Conservation (phyloP, 1,140 invertebrate genomes). For the Penaeus indicus region DNA sequence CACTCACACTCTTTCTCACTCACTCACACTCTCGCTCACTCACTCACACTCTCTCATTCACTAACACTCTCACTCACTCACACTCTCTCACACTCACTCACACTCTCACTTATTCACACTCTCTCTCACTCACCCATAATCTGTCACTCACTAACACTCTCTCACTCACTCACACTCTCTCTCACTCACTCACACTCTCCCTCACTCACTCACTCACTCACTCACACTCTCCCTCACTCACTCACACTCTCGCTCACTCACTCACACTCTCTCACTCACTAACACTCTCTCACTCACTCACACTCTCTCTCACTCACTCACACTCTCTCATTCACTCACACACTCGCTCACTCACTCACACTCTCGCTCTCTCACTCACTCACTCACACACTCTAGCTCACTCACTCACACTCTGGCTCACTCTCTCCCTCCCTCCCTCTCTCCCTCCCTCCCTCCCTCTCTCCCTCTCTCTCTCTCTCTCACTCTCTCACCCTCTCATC, state of each 20-base stretch:
- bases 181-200: neutral
- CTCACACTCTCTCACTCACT: neutral
- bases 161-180: neutral
- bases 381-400: neutral
- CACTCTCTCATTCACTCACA: too few species aligned
- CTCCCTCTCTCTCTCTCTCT: conserved; percentile 10
- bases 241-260: neutral
- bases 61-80: conserved; percentile 3
- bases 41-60: too few species aligned
- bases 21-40: too few species aligned
- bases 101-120: conserved; percentile 1
- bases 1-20: too few species aligned
- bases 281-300: neutral
- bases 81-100: neutral
- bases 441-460: conserved; percentile 10
- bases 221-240: too few species aligned
- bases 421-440: too few species aligned
- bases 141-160: neutral
- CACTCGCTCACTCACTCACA: too few species aligned
- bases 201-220: too few species aligned
- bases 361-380: too few species aligned
- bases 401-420: too few species aligned
- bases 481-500: too few species aligned
- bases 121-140: neutral
- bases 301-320: neutral